Evolutionary conservation across 2,113 vertebrate genomes (phyloP).

Genomic region (Synchiropus splendidus): DNA sequence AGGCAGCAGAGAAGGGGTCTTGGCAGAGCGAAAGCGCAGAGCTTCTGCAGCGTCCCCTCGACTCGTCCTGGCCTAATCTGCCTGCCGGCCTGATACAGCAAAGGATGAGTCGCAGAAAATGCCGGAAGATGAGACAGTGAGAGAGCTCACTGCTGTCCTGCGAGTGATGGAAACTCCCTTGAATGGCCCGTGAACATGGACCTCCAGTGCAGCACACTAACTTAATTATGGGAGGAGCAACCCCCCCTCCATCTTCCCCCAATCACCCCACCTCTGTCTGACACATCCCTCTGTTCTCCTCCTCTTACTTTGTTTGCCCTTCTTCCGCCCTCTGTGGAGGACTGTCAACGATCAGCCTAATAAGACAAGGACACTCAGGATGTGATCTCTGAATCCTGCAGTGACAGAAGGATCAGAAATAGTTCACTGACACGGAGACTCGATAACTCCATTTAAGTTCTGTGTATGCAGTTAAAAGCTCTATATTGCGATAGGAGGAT

Average conservation of each 20-base stretch:
- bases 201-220: constrained; percentile 63
- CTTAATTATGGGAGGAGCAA: constrained; percentile 71
- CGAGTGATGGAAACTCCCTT: constrained; percentile 62
- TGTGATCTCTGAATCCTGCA: constrained; percentile 47
- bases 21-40: constrained; percentile 4
- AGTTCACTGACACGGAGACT: constrained; percentile 10
- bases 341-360: constrained; percentile 56
- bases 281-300: constrained; percentile 29
- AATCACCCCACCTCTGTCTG: constrained; percentile 30
- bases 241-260: constrained; percentile 31
- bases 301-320: constrained; percentile 11
- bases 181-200: constrained; percentile 63
- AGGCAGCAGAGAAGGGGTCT: constrained; percentile 11
- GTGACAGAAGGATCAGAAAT: constrained; percentile 1
- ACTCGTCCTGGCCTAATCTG: constrained; percentile 13
- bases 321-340: constrained; percentile 32
- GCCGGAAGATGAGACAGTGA: constrained; percentile 28
- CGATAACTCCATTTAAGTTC: too few species aligned
- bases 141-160: constrained; percentile 46
- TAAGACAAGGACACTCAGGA: constrained; percentile 63
- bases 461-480: too few species aligned
- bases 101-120: too few species aligned
- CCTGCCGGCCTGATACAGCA: constrained; percentile 23
- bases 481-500: too few species aligned
- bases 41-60: constrained; percentile 18